Conservation (phyloP, 2,113 vertebrate genomes). For the Lepus europaeus region DNA sequence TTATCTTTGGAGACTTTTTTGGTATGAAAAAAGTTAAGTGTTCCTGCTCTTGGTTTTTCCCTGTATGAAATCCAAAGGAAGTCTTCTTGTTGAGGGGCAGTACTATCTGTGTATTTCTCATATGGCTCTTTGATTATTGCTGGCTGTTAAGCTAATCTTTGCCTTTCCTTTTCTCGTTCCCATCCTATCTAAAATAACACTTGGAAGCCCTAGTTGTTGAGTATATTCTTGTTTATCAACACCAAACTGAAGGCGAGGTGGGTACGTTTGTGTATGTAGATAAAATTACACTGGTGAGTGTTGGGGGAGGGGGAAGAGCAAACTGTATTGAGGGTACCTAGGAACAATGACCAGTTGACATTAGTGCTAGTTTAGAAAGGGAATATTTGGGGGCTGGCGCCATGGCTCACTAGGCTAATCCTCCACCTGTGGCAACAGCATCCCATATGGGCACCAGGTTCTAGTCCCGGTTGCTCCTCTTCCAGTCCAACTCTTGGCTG, state of each 20-base stretch:
- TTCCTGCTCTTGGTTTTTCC: conserved; percentile 2
- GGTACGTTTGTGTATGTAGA: neutral
- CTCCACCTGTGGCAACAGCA: too few species aligned
- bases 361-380: neutral
- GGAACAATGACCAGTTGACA: neutral
- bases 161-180: neutral
- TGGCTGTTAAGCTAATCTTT: neutral
- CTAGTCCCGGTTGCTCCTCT: too few species aligned
- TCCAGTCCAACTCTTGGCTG: too few species aligned
- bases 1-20: conserved; percentile 44
- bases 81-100: neutral
- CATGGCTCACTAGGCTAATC: too few species aligned
- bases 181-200: neutral
- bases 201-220: neutral
- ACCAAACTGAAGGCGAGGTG: neutral
- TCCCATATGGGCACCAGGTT: too few species aligned
- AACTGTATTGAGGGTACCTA: neutral
- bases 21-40: conserved; percentile 54
- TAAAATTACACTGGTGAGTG: neutral
- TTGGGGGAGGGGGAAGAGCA: neutral
- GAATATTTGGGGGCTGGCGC: neutral
- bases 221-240: neutral
- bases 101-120: neutral
- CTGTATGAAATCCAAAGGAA: neutral
- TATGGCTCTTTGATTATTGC: neutral